Conservation (phyloP, 1,140 invertebrate genomes). For the Brevipalpus yothersi region DNA sequence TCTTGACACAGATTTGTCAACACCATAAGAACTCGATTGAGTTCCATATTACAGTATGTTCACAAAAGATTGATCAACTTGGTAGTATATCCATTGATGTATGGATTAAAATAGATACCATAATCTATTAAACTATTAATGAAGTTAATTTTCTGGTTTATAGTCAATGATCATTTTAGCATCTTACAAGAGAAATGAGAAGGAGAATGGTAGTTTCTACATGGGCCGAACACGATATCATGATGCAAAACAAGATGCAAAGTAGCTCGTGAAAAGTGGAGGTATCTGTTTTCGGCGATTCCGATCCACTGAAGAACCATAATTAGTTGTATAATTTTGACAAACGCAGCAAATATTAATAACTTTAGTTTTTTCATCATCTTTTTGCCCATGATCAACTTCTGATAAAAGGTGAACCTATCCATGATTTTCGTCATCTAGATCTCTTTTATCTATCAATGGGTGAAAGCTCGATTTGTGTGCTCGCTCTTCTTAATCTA, state of each 20-base stretch:
- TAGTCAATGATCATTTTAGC: not conserved
- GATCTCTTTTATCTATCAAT: no score
- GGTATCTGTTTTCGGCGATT: not conserved
- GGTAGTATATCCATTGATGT: not conserved
- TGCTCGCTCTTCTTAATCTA: no score
- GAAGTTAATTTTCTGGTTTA: not conserved
- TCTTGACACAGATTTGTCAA: conserved; percentile 1
- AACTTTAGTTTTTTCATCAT: no score
- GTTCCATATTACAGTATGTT: conserved; percentile 9
- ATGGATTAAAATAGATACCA: not conserved
- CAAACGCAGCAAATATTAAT: no score
- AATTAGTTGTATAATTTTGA: no score
- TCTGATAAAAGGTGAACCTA: no score
- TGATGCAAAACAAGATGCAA: not conserved
- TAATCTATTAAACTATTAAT: not conserved
- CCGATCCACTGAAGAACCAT: no score
- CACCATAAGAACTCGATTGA: conserved; percentile 9
- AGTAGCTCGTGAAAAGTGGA: not conserved
- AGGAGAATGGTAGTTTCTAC: not conserved
- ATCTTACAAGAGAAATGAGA: not conserved
- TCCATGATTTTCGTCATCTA: no score
- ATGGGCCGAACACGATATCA: not conserved
- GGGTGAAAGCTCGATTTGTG: no score
- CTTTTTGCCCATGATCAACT: no score
- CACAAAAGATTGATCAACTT: conserved; percentile 5